Percentiles rank a stretch among this genome's conserved stretches.
These are phyloP conservation scores for Palythoa heliodiscus DNA, from an alignment of 92 coral and sea anemone species.

Conservation along the genomic window DNA sequence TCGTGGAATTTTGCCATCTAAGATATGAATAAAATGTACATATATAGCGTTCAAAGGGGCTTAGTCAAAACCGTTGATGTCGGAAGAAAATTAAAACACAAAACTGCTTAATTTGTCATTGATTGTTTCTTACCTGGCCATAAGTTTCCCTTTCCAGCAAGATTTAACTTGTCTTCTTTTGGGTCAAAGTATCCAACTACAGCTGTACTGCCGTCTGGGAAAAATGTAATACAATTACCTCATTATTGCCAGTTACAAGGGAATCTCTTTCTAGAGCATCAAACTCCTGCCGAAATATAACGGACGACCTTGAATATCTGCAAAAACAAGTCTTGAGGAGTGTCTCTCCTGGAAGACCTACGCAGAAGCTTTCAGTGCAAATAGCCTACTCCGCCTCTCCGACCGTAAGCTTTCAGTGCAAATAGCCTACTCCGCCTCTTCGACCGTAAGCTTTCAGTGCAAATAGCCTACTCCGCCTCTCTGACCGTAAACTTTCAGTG, in stretches of 20 bases:
- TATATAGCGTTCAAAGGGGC: background rate
- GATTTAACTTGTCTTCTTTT: slow-evolving; percentile 42
- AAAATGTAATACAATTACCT: background rate
- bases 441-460: too few species aligned
- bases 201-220: slow-evolving; percentile 69
- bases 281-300: too few species aligned
- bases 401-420: too few species aligned
- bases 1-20: slow-evolving; percentile 71
- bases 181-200: slow-evolving; percentile 79
- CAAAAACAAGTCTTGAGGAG: too few species aligned
- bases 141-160: slow-evolving; percentile 64
- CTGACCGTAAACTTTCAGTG: too few species aligned
- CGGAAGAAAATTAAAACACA: background rate
- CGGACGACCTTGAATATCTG: too few species aligned
- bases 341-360: too few species aligned
- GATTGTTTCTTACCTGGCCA: slow-evolving; percentile 75
- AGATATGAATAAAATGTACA: background rate
- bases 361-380: too few species aligned
- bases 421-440: too few species aligned
- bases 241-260: background rate
- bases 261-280: background rate
- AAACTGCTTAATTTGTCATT: background rate
- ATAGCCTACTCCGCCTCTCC: too few species aligned
- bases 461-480: too few species aligned
- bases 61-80: background rate